Evolutionary conservation across 2,113 vertebrate species (phyloP).

Genomic region (Hystrix cristata): DNA sequence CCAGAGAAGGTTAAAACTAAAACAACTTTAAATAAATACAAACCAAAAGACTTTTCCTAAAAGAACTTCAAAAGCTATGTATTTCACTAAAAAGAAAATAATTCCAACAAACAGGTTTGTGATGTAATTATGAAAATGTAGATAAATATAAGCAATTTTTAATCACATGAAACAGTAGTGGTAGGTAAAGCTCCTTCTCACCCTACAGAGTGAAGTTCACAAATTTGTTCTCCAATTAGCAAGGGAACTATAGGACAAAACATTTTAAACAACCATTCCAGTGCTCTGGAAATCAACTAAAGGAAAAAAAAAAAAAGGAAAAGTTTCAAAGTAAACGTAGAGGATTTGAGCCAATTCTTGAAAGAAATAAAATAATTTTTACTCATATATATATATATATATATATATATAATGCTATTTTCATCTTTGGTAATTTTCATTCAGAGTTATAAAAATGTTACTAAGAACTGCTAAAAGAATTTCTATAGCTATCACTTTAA

Average conservation of each 20-base stretch:
- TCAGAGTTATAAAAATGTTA: slow-evolving; percentile 29
- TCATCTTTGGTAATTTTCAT: background rate
- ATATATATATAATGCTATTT: background rate
- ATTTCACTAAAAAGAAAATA: slow-evolving; percentile 38
- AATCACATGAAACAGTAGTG: background rate
- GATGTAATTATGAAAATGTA: slow-evolving; percentile 30
- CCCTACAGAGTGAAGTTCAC: background rate
- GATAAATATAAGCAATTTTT: background rate
- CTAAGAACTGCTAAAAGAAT: background rate
- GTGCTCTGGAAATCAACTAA: background rate
- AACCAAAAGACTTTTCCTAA: slow-evolving; percentile 9
- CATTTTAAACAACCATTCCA: background rate
- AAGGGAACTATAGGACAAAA: background rate
- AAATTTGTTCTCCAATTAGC: background rate
- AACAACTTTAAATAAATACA: slow-evolving; percentile 16
- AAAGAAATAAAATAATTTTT: background rate
- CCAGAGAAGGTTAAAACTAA: slow-evolving; percentile 6
- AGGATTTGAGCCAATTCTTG: background rate
- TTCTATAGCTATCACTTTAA: background rate
- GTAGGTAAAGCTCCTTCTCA: background rate
- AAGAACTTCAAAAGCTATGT: background rate
- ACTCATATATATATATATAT: background rate
- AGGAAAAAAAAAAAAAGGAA: background rate
- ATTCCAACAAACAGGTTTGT: background rate
- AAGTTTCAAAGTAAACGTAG: background rate